Conservation (phyloP, 2,113 vertebrate genomes). For the Macrotis lagotis region DNA sequence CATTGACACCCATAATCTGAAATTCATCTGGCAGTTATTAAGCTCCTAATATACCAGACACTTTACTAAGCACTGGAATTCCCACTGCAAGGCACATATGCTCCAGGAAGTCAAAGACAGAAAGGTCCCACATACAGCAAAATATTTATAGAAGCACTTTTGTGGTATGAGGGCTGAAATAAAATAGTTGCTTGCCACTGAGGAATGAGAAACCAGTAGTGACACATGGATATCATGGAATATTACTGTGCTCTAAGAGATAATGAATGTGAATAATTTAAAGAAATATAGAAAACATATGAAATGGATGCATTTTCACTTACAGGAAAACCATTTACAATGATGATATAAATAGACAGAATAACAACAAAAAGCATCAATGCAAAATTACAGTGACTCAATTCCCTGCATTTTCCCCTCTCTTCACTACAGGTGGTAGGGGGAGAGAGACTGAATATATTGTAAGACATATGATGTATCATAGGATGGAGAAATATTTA, state of each 20-base stretch:
- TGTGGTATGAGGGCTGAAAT: background rate
- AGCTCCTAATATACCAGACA: background rate
- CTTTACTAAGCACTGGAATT: background rate
- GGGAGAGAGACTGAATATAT: background rate
- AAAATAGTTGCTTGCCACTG: background rate
- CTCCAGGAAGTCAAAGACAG: background rate
- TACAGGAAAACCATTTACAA: background rate
- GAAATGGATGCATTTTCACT: background rate
- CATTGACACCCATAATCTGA: background rate
- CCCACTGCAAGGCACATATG: background rate
- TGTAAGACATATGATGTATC: background rate
- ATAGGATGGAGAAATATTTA: background rate
- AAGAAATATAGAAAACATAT: background rate
- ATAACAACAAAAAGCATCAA: background rate
- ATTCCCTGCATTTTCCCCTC: background rate
- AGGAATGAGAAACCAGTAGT: background rate
- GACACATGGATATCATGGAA: background rate
- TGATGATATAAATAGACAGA: background rate
- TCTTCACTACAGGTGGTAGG: background rate
- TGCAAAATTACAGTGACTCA: background rate
- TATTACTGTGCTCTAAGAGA: background rate
- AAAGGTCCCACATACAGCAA: background rate
- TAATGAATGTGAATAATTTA: background rate
- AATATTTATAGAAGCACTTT: background rate
- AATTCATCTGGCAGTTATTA: background rate